Evolutionary conservation across 2,113 vertebrate genomes (phyloP).

Genomic region (Butorides virescens): DNA sequence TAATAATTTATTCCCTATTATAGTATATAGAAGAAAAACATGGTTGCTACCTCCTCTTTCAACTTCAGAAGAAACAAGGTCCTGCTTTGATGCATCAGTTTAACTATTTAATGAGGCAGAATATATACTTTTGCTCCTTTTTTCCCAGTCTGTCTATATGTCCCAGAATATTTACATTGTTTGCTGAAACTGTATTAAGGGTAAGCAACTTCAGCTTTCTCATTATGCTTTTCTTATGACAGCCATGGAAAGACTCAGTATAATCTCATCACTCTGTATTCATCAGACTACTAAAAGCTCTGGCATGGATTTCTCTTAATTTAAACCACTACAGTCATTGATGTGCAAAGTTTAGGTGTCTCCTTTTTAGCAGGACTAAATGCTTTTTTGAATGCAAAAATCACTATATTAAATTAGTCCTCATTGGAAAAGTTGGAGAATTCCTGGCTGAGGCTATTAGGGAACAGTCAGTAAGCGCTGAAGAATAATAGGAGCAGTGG

Average conservation of each 20-base stretch:
- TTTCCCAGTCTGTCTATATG: background rate
- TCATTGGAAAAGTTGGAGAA: background rate
- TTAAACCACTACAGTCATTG: background rate
- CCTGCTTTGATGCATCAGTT: background rate
- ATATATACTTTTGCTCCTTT: background rate
- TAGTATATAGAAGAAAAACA: background rate
- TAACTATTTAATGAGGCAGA: background rate
- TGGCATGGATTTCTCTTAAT: background rate
- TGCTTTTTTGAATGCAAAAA: background rate
- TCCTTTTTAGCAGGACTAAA: background rate
- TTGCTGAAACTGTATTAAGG: background rate
- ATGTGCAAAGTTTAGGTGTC: background rate
- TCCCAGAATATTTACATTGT: background rate
- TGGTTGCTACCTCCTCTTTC: background rate
- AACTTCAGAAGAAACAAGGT: background rate
- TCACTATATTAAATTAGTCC: background rate
- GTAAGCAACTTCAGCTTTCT: slow-evolving; percentile 1
- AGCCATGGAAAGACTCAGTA: background rate
- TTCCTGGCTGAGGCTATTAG: background rate
- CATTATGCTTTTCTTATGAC: slow-evolving; percentile 14
- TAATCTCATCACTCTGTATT: slow-evolving; percentile 38
- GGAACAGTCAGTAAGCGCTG: background rate
- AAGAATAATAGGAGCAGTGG: background rate
- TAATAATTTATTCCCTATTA: background rate
- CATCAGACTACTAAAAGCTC: slow-evolving; percentile 1